phyloP scores from a whole-genome alignment of 2,797 vertebrate genomes.

The Sebastes variabilis region DNA sequence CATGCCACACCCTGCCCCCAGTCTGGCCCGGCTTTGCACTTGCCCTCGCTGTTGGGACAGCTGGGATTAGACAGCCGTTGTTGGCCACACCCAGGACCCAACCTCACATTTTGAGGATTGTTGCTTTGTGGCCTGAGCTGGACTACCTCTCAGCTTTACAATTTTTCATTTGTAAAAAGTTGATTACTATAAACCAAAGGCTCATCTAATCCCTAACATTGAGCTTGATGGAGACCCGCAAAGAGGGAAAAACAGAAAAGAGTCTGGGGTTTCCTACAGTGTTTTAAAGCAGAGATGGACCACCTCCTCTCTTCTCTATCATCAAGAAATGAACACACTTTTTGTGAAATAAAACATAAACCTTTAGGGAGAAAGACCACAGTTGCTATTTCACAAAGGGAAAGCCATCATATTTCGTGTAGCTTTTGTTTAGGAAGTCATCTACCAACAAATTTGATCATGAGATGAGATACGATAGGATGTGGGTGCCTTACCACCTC shows the following conservation, averaged over 20 bases:
- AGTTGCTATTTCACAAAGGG: not conserved
- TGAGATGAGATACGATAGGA: not conserved
- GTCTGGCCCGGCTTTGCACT: conserved; percentile 72
- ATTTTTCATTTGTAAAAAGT: not conserved
- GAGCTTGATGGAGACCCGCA: not conserved
- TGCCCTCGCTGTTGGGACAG: conserved; percentile 72
- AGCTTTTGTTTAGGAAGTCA: not conserved
- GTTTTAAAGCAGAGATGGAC: not conserved
- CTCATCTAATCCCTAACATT: not conserved
- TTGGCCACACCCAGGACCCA: conserved; percentile 63
- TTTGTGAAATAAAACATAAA: not conserved
- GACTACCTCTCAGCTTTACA: not conserved
- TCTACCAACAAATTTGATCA: not conserved
- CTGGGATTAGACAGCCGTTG: conserved; percentile 56
- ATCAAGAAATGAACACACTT: not conserved
- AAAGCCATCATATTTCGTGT: not conserved
- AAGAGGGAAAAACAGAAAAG: not conserved
- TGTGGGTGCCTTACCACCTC: not conserved
- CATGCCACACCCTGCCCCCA: conserved; percentile 75
- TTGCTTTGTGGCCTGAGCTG: conserved; percentile 3
- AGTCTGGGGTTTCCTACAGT: not conserved
- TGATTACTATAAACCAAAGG: not conserved
- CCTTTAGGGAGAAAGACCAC: not conserved
- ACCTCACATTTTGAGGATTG: conserved; percentile 57
- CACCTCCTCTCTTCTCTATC: not conserved